Evolutionary conservation across 2,113 vertebrate species (phyloP).

Genomic region (Hucho hucho): DNA sequence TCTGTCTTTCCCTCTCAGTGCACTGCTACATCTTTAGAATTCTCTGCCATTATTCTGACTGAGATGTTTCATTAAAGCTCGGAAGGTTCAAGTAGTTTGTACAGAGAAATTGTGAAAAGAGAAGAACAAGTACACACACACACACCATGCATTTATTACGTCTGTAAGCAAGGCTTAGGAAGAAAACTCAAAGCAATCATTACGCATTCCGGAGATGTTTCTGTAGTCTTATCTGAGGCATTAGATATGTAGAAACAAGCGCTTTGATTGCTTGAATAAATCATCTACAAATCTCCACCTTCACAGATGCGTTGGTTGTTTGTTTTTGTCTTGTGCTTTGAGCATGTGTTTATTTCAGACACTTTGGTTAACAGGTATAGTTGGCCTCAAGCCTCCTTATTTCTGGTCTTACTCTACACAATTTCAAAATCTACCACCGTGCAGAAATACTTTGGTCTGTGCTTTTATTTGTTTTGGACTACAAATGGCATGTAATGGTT

Average conservation of each 20-base stretch:
- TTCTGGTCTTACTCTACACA: conserved; percentile 53
- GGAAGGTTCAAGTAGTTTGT: conserved; percentile 72
- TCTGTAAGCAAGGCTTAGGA: conserved; percentile 62
- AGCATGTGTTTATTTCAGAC: conserved; percentile 59
- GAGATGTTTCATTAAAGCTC: conserved; percentile 77
- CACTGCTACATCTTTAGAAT: conserved; percentile 50
- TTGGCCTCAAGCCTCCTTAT: conserved; percentile 48
- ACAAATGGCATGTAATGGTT: conserved; percentile 60
- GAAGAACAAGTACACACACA: conserved; percentile 31
- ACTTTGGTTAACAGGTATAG: conserved; percentile 74
- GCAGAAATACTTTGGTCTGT: conserved; percentile 79
- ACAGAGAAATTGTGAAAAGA: conserved; percentile 55
- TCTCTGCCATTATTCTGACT: conserved; percentile 51
- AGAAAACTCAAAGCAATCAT: conserved; percentile 49
- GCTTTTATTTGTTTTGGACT: conserved; percentile 75
- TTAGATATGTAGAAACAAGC: conserved; percentile 63
- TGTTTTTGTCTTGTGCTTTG: conserved; percentile 52
- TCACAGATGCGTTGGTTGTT: conserved; percentile 19
- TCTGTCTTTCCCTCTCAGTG: conserved; percentile 28
- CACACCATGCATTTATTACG: conserved; percentile 52
- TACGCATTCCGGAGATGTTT: conserved; percentile 47
- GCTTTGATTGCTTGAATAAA: conserved; percentile 62
- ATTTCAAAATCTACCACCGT: conserved; percentile 59
- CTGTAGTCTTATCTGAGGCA: conserved; percentile 56
- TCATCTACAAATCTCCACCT: conserved; percentile 39